Evolutionary conservation across 2,113 vertebrate species (phyloP).

Genomic region (Lampris incognitus): DNA sequence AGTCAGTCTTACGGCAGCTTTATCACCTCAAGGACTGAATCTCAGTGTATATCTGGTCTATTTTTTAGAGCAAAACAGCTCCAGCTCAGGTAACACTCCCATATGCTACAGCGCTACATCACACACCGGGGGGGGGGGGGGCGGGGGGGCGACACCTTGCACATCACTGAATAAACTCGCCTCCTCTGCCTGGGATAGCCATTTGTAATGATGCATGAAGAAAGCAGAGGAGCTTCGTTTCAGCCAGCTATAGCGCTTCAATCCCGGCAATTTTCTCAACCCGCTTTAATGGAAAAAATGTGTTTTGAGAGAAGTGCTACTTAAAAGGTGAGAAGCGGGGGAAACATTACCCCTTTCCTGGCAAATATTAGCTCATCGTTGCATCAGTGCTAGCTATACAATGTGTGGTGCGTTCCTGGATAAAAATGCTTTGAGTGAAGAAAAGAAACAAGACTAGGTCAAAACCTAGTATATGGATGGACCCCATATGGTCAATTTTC

Average conservation of each 20-base stretch:
- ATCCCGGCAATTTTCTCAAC: slow-evolving; percentile 25
- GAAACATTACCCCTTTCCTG: slow-evolving; percentile 16
- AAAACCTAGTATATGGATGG: not conserved
- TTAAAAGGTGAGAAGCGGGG: slow-evolving; percentile 25
- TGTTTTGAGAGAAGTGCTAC: slow-evolving; percentile 13
- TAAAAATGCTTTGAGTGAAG: slow-evolving; percentile 56
- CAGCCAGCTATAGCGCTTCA: not conserved
- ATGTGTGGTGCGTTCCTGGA: slow-evolving; percentile 44
- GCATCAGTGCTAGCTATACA: slow-evolving; percentile 45
- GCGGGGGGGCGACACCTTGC: too few relatives aligned
- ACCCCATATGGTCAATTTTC: too few relatives aligned
- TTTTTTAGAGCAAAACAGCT: not conserved
- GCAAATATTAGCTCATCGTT: slow-evolving; percentile 57
- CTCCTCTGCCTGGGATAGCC: too few relatives aligned
- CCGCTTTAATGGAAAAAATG: slow-evolving; percentile 18
- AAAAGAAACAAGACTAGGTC: slow-evolving; percentile 45
- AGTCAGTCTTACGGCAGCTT: not conserved
- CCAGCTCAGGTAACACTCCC: not conserved
- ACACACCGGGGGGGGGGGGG: too few relatives aligned
- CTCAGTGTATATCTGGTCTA: not conserved
- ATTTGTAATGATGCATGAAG: too few relatives aligned
- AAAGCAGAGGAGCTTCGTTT: too few relatives aligned
- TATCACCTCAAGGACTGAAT: slow-evolving; percentile 2
- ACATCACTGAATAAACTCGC: too few relatives aligned
- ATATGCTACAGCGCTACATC: too few relatives aligned